Evolutionary conservation across 2,113 vertebrate genomes (phyloP).

Genomic region (Nothocercus julius): DNA sequence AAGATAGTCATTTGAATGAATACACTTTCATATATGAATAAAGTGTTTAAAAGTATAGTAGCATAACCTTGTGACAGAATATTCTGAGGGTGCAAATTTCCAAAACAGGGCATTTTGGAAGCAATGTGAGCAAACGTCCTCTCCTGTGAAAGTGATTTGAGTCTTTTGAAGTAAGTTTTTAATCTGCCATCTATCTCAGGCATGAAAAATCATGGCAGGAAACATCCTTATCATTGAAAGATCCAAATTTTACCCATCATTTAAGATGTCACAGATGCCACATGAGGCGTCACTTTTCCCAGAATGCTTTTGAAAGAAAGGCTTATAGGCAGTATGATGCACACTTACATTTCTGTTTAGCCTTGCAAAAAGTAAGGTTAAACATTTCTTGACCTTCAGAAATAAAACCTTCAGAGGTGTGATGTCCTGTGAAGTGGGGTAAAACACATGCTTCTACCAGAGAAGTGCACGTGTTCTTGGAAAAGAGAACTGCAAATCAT

Average conservation of each 20-base stretch:
- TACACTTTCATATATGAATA: not conserved
- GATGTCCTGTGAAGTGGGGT: not conserved
- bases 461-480: not conserved
- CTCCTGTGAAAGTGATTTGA: not conserved
- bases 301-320: not conserved
- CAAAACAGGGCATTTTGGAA: not conserved
- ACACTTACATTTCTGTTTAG: not conserved
- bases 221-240: not conserved
- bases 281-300: not conserved
- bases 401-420: not conserved
- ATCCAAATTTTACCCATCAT: not conserved
- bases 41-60: not conserved
- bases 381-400: not conserved
- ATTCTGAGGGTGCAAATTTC: not conserved
- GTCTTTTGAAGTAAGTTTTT: not conserved
- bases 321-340: not conserved
- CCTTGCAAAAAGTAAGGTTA: not conserved
- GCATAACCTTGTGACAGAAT: not conserved
- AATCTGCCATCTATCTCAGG: not conserved
- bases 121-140: not conserved
- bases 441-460: not conserved
- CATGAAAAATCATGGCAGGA: slow-evolving; percentile 20
- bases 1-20: not conserved
- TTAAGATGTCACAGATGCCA: slow-evolving; percentile 18
- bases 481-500: not conserved